These are phyloP conservation scores for Spinibarbus caldwelli DNA, from an alignment of 2,797 vertebrate genomes.

Conservation along the genomic window DNA sequence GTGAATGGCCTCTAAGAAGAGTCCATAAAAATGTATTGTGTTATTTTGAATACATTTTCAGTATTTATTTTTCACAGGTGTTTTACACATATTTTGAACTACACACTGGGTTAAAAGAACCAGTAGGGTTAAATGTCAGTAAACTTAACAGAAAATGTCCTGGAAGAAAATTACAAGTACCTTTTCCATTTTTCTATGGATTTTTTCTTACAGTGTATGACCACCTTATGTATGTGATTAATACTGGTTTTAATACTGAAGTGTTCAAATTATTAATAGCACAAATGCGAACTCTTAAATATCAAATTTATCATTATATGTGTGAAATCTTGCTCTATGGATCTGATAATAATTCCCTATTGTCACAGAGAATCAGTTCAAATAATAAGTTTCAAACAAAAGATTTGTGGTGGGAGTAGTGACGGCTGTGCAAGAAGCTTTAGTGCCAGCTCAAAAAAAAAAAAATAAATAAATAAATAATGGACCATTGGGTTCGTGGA, in stretches of 20 bases:
- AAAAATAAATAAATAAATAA: slow-evolving; percentile 6
- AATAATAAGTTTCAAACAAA: slow-evolving; percentile 28
- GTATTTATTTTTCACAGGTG: not conserved
- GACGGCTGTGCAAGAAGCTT: slow-evolving; percentile 15
- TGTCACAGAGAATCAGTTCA: slow-evolving; percentile 17
- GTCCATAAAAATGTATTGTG: not conserved
- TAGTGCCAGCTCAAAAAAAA: slow-evolving; percentile 43
- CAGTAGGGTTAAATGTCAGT: not conserved
- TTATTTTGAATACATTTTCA: not conserved
- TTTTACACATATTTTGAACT: not conserved
- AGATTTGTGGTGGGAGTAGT: slow-evolving; percentile 28
- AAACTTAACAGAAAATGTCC: not conserved
- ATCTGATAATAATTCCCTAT: slow-evolving; percentile 16
- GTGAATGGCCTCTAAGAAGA: not conserved
- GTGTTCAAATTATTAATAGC: not conserved
- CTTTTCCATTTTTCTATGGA: not conserved
- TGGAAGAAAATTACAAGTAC: not conserved
- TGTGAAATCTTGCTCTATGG: slow-evolving; percentile 24
- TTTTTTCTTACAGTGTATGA: not conserved
- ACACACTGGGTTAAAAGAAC: not conserved
- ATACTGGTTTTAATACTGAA: slow-evolving; percentile 2
- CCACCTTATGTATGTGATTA: not conserved
- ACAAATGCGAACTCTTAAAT: not conserved
- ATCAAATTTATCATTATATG: not conserved
- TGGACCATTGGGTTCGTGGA: slow-evolving; percentile 35